A percentile compares a stretch with the other conserved stretches of the same genome.
Conservation (phyloP, 2,113 vertebrate genomes). For the Petrocephalus zakoni region DNA sequence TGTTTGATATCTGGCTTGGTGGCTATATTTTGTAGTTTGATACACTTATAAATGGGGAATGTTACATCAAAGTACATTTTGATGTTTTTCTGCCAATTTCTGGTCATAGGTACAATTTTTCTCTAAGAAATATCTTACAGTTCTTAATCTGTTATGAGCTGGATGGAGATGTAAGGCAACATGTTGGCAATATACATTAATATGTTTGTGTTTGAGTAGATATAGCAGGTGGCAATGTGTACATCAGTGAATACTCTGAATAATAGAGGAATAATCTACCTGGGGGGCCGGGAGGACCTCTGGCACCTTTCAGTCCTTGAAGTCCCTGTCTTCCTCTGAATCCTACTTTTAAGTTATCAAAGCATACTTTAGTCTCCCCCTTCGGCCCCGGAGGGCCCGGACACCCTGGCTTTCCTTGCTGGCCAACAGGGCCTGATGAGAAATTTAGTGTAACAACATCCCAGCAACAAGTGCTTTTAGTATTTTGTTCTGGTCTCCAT, state of each 20-base stretch:
- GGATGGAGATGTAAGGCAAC: not conserved
- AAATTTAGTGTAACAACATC: not conserved
- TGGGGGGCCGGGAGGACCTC: not conserved
- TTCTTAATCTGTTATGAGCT: not conserved
- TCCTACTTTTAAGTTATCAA: not conserved
- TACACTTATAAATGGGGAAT: not conserved
- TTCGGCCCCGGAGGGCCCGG: not conserved
- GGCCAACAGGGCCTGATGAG: not conserved
- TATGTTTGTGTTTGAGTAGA: not conserved
- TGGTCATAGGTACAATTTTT: not conserved
- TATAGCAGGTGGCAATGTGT: not conserved
- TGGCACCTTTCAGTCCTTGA: not conserved
- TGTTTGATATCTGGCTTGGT: not conserved
- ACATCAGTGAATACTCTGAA: not conserved
- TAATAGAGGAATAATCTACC: not conserved
- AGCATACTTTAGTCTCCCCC: not conserved
- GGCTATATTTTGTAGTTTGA: not conserved
- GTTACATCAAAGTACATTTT: not conserved
- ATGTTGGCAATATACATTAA: too few relatives aligned
- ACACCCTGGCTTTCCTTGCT: not conserved
- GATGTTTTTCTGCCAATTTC: not conserved
- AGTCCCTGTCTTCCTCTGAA: not conserved
- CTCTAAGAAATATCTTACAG: not conserved
- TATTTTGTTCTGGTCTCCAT: not conserved
- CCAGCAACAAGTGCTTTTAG: not conserved